phyloP scores from a whole-genome alignment of 2,797 vertebrate species.

The Helicolenus hilgendorfi region DNA sequence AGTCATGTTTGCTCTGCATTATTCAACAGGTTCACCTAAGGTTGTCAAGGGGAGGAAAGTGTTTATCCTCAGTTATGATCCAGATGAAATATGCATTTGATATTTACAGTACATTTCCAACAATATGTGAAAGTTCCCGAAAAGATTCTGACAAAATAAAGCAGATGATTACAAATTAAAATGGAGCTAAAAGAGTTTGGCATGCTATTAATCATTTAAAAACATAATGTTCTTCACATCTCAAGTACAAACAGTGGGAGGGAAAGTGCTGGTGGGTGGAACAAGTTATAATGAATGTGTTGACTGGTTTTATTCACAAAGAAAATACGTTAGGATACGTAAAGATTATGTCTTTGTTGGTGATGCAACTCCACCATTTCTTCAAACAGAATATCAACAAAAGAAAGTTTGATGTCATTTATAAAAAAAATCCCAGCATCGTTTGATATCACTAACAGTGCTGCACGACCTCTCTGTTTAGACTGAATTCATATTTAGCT shows the following conservation, averaged over 20 bases:
- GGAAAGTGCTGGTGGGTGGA: neutral
- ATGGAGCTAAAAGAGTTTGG: neutral
- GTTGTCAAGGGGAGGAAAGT: constrained; percentile 7
- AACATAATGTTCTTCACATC: neutral
- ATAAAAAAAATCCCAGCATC: neutral
- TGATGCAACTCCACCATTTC: neutral
- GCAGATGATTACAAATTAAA: neutral
- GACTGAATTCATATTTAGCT: constrained; percentile 47
- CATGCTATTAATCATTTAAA: constrained; percentile 39
- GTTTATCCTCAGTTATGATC: constrained; percentile 31
- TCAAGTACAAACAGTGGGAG: neutral
- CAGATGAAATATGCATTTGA: neutral
- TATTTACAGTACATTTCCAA: neutral
- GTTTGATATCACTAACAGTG: constrained; percentile 18
- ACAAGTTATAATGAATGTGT: neutral
- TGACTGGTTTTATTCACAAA: neutral
- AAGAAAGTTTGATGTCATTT: neutral
- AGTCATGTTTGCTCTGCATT: constrained; percentile 75
- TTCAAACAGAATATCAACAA: neutral
- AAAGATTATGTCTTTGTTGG: neutral
- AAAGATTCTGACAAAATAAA: neutral
- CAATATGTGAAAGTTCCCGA: neutral
- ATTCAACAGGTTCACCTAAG: constrained; percentile 70
- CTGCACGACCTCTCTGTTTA: constrained; percentile 16
- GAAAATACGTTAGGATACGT: neutral